Percentiles rank a stretch among this genome's conserved stretches.
These are phyloP conservation scores for Drosophila neonasuta DNA, from an alignment of 2,888 invertebrate species.

Conservation along the genomic window DNA sequence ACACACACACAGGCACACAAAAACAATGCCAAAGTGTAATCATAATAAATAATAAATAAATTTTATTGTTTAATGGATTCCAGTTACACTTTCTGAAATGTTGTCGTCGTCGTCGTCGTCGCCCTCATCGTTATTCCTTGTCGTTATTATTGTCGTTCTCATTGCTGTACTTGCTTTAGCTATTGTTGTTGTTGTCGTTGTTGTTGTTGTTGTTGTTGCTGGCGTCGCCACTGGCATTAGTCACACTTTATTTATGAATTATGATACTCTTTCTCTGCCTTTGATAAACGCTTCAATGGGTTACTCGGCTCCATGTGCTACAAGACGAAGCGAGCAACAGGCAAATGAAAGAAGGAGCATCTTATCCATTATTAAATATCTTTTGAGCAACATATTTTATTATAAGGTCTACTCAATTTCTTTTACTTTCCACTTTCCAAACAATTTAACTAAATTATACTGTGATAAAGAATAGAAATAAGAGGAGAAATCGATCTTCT, in stretches of 20 bases:
- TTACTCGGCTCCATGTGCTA: constrained; percentile 39
- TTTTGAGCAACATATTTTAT: background rate
- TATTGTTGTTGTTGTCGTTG: constrained; percentile 17
- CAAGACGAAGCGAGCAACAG: background rate
- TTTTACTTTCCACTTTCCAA: too few species aligned
- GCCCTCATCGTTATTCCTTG: constrained; percentile 11
- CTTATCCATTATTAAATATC: background rate
- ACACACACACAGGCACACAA: constrained; percentile 17
- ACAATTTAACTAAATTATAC: too few species aligned
- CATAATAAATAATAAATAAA: constrained; percentile 79
- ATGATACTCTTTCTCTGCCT: constrained; percentile 55
- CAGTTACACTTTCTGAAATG: constrained; percentile 68
- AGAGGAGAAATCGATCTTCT: too few species aligned
- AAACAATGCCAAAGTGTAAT: constrained; percentile 67
- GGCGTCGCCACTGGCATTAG: constrained; percentile 68
- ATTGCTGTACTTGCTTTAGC: constrained; percentile 4
- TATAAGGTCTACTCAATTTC: background rate
- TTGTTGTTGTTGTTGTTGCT: constrained; percentile 32
- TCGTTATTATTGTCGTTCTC: constrained; percentile 25
- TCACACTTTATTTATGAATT: constrained; percentile 79
- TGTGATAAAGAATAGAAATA: too few species aligned
- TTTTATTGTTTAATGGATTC: constrained; percentile 78
- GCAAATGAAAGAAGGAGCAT: background rate
- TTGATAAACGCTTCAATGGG: constrained; percentile 41
- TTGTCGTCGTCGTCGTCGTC: constrained; percentile 22